Base-by-base conservation (phyloP, 2,888 invertebrate genomes). In the Folsomia manolachei region DNA sequence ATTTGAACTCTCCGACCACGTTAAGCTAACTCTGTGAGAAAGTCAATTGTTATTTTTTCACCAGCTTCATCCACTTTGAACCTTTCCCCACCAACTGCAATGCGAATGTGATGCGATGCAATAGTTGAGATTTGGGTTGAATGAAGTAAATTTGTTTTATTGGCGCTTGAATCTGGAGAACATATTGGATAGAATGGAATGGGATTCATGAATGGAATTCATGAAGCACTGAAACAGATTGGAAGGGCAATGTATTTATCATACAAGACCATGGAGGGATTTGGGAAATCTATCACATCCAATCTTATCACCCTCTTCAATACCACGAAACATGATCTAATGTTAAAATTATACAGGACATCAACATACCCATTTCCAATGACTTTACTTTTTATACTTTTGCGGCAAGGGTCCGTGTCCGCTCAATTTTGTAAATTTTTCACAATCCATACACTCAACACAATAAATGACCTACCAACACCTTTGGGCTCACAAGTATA, bases 31-130 rank as follows among this genome's bases (percentile, higher is more conserved):
- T n/a, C n/a, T n/a, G n/a, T n/a, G n/a, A n/a, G 4, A 70, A 70
- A 73, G 67, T 70, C 74, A 69, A 74, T 74, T 74, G 74, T 74
- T 71, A 74, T 71, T 71, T 74, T 71, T 66, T 74, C 74, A 74
- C 73, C n/a, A n/a, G n/a, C n/a, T n/a, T 39, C 39, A 39, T 14
- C 4, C 7, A 39, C 14, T 39, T 39, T 39, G 39, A 39, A 39
- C 4, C 39, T 39, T 39, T 39, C 39, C 4, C n/a, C n/a, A n/a
- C n/a, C n/a, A n/a, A n/a, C n/a, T n/a, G n/a, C n/a, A n/a, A n/a
- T n/a, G n/a, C n/a, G n/a, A n/a, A n/a, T n/a, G n/a, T n/a, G n/a
- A n/a, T n/a, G n/a, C n/a, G n/a, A n/a, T n/a, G n/a, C n/a, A n/a
- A n/a, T n/a, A n/a, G n/a, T n/a, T n/a, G 18, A 51, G 51, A 18